A percentile compares a stretch with the other conserved stretches of the same genome.
These are phyloP conservation scores for Drosophila malerkotliana DNA, from an alignment of 1,140 invertebrate genomes.

Conservation along the genomic window DNA sequence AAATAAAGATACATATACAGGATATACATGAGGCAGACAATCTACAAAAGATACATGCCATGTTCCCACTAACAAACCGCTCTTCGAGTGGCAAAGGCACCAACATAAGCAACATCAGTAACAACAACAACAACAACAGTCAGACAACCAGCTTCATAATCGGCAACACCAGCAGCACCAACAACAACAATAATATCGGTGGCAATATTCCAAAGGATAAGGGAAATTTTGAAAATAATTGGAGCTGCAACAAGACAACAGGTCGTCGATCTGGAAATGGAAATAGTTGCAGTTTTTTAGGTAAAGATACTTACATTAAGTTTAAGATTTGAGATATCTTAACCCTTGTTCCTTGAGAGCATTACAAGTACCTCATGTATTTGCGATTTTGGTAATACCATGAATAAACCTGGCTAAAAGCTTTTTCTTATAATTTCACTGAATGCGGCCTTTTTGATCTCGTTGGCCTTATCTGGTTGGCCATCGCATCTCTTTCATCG, in stretches of 20 bases:
- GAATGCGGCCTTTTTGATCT: slow-evolving; percentile 34
- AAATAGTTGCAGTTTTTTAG: slow-evolving; percentile 83
- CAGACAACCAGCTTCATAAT: slow-evolving; percentile 44
- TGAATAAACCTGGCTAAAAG: slow-evolving; percentile 2
- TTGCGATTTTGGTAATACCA: neutral
- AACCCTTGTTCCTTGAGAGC: too few species aligned
- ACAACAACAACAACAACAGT: slow-evolving; percentile 30
- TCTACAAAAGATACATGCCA: slow-evolving; percentile 74
- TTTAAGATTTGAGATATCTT: neutral
- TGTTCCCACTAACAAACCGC: slow-evolving; percentile 78
- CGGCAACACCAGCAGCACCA: slow-evolving; percentile 40
- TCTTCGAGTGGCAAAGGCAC: slow-evolving; percentile 76
- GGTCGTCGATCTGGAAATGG: slow-evolving; percentile 81
- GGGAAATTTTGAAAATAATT: slow-evolving; percentile 83
- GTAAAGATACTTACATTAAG: slow-evolving; percentile 51
- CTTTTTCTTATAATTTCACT: slow-evolving; percentile 6
- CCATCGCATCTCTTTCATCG: slow-evolving; percentile 40
- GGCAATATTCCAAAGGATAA: slow-evolving; percentile 71
- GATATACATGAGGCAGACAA: slow-evolving; percentile 49
- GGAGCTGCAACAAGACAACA: slow-evolving; percentile 83
- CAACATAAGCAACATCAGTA: slow-evolving; percentile 47
- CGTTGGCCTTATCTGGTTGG: slow-evolving; percentile 33
- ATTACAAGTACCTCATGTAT: neutral
- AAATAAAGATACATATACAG: slow-evolving; percentile 24
- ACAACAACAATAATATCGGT: slow-evolving; percentile 22